Base-by-base conservation (phyloP, 2,797 vertebrate genomes). In the Gymnodraco acuticeps region DNA sequence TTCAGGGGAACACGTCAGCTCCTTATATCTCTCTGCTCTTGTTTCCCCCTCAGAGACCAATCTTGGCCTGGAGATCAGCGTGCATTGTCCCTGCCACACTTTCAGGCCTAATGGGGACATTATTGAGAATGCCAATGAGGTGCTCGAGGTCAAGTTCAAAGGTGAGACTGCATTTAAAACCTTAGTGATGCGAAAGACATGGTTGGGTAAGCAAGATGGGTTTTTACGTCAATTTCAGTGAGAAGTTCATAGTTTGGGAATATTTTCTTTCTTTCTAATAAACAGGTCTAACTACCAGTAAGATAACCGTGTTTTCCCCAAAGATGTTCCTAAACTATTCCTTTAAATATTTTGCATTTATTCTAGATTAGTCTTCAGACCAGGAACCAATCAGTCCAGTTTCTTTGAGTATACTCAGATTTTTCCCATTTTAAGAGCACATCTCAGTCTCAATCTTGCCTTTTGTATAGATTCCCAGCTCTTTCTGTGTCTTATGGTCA, bases 101-200 rank as follows among this genome's bases (percentile, higher is more conserved):
- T 97, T 99, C 91, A 96, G 95, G 77, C 94, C 97, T 50, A 99
- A 99, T 0, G 97, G 98, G 7, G 96, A 98, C 87, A 98, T 99
- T 58, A 93, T 96, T 42, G 97, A 99, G 90, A 96, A 97, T 41
- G 84, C 96, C 87, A 95, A 96, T 0, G 97, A 99, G 89, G 95
- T 98, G 81, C 94, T 99, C 70, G 97, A 99, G 87, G 97, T 98
- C 93, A 99, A 96, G 88, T 99, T 99, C 92, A 97, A 96, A 97
- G 97, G 98, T 99, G 90, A 95, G 87, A 51, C 23, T 45, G 56
- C 47, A 3, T 80, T 70, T 20, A 47, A 52, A 73, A 52, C 7
- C 11, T 23, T 10, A n/a, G 4, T 17, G 45, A 61, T 64, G 31
- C 42, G 5, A 64, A 9, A 4, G n/a, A 23, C 45, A 33, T 42